phyloP scores from a whole-genome alignment of 1,140 invertebrate genomes.

The Thereuonema tuberculata region DNA sequence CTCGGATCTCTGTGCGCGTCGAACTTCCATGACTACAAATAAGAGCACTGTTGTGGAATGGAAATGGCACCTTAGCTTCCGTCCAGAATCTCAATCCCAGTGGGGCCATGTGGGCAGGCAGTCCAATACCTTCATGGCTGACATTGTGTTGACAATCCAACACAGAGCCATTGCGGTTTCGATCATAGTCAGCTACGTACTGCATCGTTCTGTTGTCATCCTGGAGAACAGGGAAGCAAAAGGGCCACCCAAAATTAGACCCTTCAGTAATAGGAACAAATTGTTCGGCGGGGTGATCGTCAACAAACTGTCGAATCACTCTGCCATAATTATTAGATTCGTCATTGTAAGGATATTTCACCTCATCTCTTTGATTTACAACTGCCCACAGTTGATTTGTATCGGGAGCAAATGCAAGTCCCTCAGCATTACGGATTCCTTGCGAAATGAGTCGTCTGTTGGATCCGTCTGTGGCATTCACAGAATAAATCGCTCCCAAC shows the following conservation, averaged over 20 bases:
- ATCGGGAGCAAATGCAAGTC: background rate
- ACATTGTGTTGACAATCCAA: background rate
- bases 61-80: background rate
- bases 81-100: conserved; percentile 1
- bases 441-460: background rate
- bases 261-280: background rate
- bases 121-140: background rate
- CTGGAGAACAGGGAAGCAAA: background rate
- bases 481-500: background rate
- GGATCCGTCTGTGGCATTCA: background rate
- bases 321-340: background rate
- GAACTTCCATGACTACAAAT: background rate
- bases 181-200: background rate
- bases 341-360: background rate
- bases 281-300: background rate
- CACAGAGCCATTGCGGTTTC: background rate
- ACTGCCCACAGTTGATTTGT: background rate
- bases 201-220: background rate
- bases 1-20: background rate
- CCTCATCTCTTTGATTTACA: background rate
- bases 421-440: conserved; percentile 2
- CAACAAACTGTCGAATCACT: background rate
- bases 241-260: conserved; percentile 4
- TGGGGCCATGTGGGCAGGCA: background rate
- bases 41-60: background rate